Conservation (phyloP, 2,113 vertebrate genomes). For the Thomomys bottae region DNA sequence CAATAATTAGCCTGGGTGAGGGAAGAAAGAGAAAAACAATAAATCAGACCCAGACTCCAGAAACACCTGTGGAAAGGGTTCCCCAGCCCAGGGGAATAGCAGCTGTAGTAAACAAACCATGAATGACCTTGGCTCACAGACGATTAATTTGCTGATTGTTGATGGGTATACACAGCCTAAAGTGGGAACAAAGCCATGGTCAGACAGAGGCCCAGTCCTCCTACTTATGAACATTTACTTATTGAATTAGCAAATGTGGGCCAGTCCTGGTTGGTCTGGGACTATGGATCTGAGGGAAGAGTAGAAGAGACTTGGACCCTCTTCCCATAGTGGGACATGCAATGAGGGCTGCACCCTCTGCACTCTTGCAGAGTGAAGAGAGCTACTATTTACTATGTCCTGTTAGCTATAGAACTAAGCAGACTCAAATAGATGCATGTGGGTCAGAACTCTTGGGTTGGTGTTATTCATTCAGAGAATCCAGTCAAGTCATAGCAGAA, state of each 20-base stretch:
- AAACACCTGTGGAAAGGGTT: slow-evolving; percentile 66
- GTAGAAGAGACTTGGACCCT: neutral
- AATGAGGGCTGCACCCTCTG: neutral
- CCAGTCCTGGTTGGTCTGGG: neutral
- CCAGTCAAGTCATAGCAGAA: neutral
- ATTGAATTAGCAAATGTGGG: slow-evolving; percentile 14
- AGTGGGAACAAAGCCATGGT: slow-evolving; percentile 34
- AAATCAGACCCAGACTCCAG: slow-evolving; percentile 58
- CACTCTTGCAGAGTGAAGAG: neutral
- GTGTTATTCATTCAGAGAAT: neutral
- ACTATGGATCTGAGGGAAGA: neutral
- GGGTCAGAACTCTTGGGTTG: neutral
- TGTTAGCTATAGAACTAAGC: no score
- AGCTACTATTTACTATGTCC: neutral
- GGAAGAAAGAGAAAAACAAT: slow-evolving; percentile 40
- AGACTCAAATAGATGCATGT: neutral
- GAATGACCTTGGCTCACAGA: slow-evolving; percentile 53
- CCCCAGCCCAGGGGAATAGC: slow-evolving; percentile 25
- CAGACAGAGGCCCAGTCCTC: neutral
- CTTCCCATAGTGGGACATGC: neutral
- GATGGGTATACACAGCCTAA: slow-evolving; percentile 51
- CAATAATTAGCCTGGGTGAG: slow-evolving; percentile 59
- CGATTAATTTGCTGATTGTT: slow-evolving; percentile 69
- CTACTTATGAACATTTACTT: slow-evolving; percentile 11
- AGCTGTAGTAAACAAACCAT: slow-evolving; percentile 44